Evolutionary conservation across 2,113 vertebrate genomes (phyloP), one percentile per base, ranked within the genome.

Genomic region (Hydrolagus affinis): DNA sequence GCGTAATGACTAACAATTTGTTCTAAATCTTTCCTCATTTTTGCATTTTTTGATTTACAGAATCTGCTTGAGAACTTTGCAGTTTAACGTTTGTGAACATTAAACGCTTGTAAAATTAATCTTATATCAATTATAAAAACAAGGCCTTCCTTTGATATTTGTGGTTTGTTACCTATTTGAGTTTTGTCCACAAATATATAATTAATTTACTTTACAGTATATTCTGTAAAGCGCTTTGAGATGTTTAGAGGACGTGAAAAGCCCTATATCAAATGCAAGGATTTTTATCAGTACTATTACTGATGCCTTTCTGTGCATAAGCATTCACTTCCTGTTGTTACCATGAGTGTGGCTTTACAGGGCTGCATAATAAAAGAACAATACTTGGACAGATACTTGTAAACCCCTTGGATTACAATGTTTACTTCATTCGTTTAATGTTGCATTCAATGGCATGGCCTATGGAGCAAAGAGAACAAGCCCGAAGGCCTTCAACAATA

Each of bases 161-260:
- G 23, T 71, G 6, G 14, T 25, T 71, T 25, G 23, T 28, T 71
- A 71, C 28, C 8, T 25, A 25, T 71, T 71, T 71, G 14, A 12
- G n/a, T 11, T 71, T 71, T 71, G 70, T 71, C 25, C 70, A 23
- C 70, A 71, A 71, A 71, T 71, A n/a, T n/a, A n/a, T n/a, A n/a
- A n/a, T n/a, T n/a, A n/a, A n/a, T n/a, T n/a, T n/a, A n/a, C n/a
- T n/a, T n/a, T n/a, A n/a, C n/a, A n/a, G n/a, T n/a, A n/a, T n/a
- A n/a, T n/a, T n/a, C n/a, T n/a, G n/a, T n/a, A n/a, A n/a, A n/a
- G n/a, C n/a, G n/a, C n/a, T n/a, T n/a, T n/a, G n/a, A n/a, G n/a
- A n/a, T n/a, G n/a, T n/a, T n/a, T n/a, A n/a, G n/a, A n/a, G n/a
- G n/a, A n/a, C n/a, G n/a, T n/a, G n/a, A n/a, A n/a, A n/a, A n/a